Base-by-base conservation (phyloP, 2,113 vertebrate species). In the Bos indicus region DNA sequence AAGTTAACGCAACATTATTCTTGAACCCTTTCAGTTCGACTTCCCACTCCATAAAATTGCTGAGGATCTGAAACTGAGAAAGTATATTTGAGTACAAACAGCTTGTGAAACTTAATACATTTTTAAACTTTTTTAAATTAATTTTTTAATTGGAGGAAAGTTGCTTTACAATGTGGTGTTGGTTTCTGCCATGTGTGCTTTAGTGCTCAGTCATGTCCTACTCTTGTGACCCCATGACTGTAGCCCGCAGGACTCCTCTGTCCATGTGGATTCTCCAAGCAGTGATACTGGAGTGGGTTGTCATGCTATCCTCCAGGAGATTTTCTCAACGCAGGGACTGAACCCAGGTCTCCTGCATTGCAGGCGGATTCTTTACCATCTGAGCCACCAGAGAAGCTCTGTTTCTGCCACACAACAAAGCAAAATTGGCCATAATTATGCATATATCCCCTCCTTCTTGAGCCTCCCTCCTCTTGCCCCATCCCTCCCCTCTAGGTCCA, bases 31-130 rank as follows among this genome's bases (percentile, higher is more conserved):
- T 78, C 40, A 28, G 40, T 46, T 78, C 7, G 0, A 78, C 25
- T 28, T 78, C 7, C 74, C 74, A 46, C 74, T 78, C 43, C 46
- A 28, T 78, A 78, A 78, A 78, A 48, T 17, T 48, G 77, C 43
- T 30, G 43, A 78, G 26, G 77, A 78, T 78, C 43, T 48, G 77
- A 48, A 78, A 78, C 43, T 30, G 77, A 78, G 77, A 30, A 48
- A 30, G 14, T 28, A 99, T 98, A 99, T 99, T 97, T 98, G 99
- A 99, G 98, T 98, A 99, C 98, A 98, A 98, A 98, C 96, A 98
- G 97, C 88, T 97, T 98, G 98, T 98, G 98, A 99, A 98, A 99
- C 96, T 95, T 98, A 98, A 98, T 98, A 98, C 94, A 98, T 98
- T 98, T 98, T 96, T 98, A 67, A 67, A 21, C n/a, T 67, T 21